Percentiles rank a stretch among this genome's conserved stretches.
phyloP scores from a whole-genome alignment of 2,888 invertebrate genomes.

The Perizoma flavofasciatum region DNA sequence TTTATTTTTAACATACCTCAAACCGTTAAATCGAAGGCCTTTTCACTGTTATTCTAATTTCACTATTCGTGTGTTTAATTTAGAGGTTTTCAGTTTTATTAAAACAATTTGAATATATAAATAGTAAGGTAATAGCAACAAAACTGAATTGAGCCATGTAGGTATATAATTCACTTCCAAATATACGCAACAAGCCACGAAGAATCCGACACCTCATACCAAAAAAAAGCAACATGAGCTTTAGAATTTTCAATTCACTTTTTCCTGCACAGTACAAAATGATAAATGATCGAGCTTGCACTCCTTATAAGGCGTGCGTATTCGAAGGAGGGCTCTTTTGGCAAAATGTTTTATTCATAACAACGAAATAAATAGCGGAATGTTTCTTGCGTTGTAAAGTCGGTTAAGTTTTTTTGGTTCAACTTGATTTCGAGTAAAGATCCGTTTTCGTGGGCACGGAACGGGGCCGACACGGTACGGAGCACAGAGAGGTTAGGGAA shows the following conservation, averaged over 20 bases:
- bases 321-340: constrained; percentile 56
- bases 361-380: constrained; percentile 58
- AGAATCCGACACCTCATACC: constrained; percentile 4
- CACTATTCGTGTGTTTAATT: too few relatives aligned
- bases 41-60: too few relatives aligned
- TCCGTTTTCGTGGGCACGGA: constrained; percentile 1
- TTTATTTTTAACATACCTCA: neutral
- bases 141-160: constrained; percentile 21
- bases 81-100: too few relatives aligned
- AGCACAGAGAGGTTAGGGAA: too few relatives aligned
- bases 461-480: too few relatives aligned
- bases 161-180: constrained; percentile 11
- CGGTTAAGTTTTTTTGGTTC: constrained; percentile 32
- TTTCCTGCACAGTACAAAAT: constrained; percentile 38
- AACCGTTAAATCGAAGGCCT: too few relatives aligned
- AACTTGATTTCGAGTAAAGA: constrained; percentile 14
- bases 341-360: constrained; percentile 75
- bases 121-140: neutral
- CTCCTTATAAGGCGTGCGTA: constrained; percentile 59
- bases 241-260: constrained; percentile 19
- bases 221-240: constrained; percentile 13
- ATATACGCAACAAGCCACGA: constrained; percentile 3
- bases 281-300: constrained; percentile 54
- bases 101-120: too few relatives aligned
- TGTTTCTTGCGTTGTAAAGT: constrained; percentile 34